Evolutionary conservation across 2,113 vertebrate species (phyloP), one percentile per base, ranked within the genome.

Genomic region (Pampusana beccarii): DNA sequence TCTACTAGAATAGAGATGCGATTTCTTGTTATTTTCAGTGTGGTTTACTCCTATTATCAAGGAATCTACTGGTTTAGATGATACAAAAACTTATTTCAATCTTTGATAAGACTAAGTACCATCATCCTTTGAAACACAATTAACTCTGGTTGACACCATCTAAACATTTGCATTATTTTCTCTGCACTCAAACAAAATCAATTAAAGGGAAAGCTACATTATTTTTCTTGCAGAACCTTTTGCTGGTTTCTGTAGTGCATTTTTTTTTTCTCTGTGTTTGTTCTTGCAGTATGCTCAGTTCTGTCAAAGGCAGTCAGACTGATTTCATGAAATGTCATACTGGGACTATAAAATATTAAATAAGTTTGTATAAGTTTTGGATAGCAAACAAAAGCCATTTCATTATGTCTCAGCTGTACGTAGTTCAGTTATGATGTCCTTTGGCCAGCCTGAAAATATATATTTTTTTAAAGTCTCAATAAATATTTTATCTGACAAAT

Each of bases 341-440:
- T 17, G 15, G 42, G 44, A 60, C 44, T 79, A 90, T 92, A 80
- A 96, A 93, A 94, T 93, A 96, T 94, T 92, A 65, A 96, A 74
- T 80, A 92, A 71, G 56, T 86, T 95, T 95, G 57, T 92, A 57
- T 81, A 90, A 74, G 38, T 93, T 92, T 94, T 84, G n/a, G 72
- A 46, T 94, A 86, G 64, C 34, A 80, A 67, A 93, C 3, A 3
- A 86, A 93, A 88, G 13, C 8, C 17, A 88, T 88, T 96, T 92
- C 72, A 80, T 94, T 90, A 62, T 74, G 20, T 70, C 44, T 79
- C 46, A 51, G 46, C 33, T 83, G 6, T 42, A 65, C 16, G 51
- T 15, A 84, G 21, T 86, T 80, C 85, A 78, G 51, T 60, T 86
- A 53, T 40, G 56, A 61, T 66, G 33, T 70, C 8, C 50, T 88